Conservation (phyloP, 2,797 vertebrate genomes). For the Takifugu ocellatus region DNA sequence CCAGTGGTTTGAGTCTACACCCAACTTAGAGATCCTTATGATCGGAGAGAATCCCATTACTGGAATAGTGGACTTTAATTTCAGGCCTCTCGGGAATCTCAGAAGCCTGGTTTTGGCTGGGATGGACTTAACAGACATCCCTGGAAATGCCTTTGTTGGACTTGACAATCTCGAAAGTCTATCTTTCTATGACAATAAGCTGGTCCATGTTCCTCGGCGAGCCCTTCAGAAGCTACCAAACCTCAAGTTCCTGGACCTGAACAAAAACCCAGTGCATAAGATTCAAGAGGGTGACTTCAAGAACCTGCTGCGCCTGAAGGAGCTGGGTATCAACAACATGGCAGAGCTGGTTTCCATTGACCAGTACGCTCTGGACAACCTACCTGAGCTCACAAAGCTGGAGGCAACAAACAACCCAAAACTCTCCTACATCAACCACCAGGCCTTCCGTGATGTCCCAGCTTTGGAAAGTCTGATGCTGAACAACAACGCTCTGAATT, state of each 20-base stretch:
- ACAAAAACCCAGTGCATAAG: conserved; percentile 95
- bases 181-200: conserved; percentile 93
- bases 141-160: conserved; percentile 91
- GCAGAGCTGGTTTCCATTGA: conserved; percentile 91
- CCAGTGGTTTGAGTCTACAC: conserved; percentile 94
- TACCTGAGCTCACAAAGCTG: conserved; percentile 94
- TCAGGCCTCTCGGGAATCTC: conserved; percentile 87
- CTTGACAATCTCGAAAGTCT: conserved; percentile 95
- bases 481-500: conserved; percentile 93
- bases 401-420: conserved; percentile 98
- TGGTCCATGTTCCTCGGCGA: conserved; percentile 86
- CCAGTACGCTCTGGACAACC: conserved; percentile 88
- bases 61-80: conserved; percentile 93
- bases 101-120: conserved; percentile 93
- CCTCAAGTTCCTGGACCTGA: conserved; percentile 95
- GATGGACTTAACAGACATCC: conserved; percentile 93
- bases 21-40: conserved; percentile 97
- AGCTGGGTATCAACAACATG: conserved; percentile 97
- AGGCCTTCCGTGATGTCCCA: conserved; percentile 89
- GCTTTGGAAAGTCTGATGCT: conserved; percentile 96
- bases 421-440: conserved; percentile 88
- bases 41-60: conserved; percentile 96
- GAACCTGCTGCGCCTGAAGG: conserved; percentile 93
- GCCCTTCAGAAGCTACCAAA: conserved; percentile 93
- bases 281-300: conserved; percentile 95